Conservation (phyloP, 2,888 invertebrate species). For the Macrostomum cliftonense region DNA sequence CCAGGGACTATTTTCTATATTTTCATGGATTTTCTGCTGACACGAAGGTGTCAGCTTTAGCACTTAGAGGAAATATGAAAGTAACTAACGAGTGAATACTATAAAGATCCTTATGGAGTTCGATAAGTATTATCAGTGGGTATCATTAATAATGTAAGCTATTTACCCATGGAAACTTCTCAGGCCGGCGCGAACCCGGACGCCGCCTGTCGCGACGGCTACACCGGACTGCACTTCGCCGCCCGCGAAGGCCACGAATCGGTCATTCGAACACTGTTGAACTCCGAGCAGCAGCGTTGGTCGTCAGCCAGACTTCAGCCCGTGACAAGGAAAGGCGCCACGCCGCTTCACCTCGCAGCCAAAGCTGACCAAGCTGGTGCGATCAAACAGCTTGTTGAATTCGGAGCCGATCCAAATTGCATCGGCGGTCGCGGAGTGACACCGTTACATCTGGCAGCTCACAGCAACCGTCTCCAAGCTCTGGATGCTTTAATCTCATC, state of each 20-base stretch:
- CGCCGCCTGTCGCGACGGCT: conserved; percentile 83
- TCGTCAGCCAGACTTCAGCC: background rate
- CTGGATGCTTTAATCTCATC: conserved; percentile 59
- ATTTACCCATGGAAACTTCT: no score
- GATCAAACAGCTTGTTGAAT: conserved; percentile 71
- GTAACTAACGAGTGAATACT: no score
- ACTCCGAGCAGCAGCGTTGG: no score
- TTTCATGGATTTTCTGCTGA: no score
- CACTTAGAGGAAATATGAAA: no score
- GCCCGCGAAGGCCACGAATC: conserved; percentile 86
- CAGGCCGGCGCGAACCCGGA: conserved; percentile 69
- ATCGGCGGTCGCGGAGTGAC: conserved; percentile 66
- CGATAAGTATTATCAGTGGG: no score
- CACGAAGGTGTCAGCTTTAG: no score
- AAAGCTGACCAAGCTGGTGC: conserved; percentile 85
- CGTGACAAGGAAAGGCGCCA: conserved; percentile 58
- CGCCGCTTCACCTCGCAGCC: conserved; percentile 86
- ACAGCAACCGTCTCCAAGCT: conserved; percentile 78
- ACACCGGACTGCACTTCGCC: conserved; percentile 89
- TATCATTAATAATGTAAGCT: no score
- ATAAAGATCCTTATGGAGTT: no score
- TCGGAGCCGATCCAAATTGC: conserved; percentile 53
- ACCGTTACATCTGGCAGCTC: conserved; percentile 81
- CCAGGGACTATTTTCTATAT: no score
- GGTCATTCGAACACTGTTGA: conserved; percentile 55